Evolutionary conservation across 1,140 invertebrate genomes (phyloP).

Genomic region (Eupeodes corollae): DNA sequence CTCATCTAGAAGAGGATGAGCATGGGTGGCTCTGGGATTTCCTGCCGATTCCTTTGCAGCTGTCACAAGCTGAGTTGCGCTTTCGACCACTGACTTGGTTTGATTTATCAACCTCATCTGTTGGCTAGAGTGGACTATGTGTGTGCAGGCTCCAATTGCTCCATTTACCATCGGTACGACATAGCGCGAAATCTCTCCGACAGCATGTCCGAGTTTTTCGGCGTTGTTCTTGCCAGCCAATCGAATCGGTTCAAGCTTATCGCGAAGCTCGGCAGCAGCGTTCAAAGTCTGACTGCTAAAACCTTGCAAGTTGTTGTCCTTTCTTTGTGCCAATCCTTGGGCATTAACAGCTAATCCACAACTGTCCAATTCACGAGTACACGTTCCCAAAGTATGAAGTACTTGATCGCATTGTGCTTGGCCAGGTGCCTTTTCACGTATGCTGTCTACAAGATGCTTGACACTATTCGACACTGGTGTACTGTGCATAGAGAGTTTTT

Average conservation of each 20-base stretch:
- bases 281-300: constrained; percentile 69
- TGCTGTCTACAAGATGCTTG: constrained; percentile 82
- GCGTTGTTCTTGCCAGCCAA: constrained; percentile 80
- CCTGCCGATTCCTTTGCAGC: constrained; percentile 81
- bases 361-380: constrained; percentile 74
- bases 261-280: constrained; percentile 62
- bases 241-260: constrained; percentile 70
- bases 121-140: constrained; percentile 78
- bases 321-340: constrained; percentile 60
- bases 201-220: constrained; percentile 82
- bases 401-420: constrained; percentile 85
- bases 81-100: constrained; percentile 88
- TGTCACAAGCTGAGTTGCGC: constrained; percentile 71
- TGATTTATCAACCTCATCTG: constrained; percentile 85
- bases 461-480: constrained; percentile 94
- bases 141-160: constrained; percentile 78
- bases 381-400: constrained; percentile 62
- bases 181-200: constrained; percentile 63
- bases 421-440: constrained; percentile 89
- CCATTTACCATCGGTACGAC: constrained; percentile 75
- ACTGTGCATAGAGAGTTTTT: constrained; percentile 82
- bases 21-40: constrained; percentile 72
- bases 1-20: constrained; percentile 77
- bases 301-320: constrained; percentile 66
- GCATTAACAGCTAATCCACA: constrained; percentile 77